Conservation (phyloP, 2,797 vertebrate genomes). For the Pogonophryne albipinna region DNA sequence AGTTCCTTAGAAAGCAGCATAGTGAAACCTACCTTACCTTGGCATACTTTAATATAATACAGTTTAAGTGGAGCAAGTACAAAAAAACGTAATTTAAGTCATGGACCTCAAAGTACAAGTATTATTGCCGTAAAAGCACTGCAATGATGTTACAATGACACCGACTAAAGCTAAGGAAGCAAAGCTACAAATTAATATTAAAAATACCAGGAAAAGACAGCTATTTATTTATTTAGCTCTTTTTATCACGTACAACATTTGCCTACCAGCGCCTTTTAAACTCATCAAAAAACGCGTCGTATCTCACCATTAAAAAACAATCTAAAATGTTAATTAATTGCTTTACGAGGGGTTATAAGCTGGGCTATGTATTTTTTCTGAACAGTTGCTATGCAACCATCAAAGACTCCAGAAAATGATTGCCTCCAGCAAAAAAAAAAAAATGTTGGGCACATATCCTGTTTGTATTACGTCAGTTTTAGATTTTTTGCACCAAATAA, state of each 20-base stretch:
- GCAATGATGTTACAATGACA: background rate
- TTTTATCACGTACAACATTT: background rate
- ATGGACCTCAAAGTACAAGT: background rate
- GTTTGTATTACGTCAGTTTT: background rate
- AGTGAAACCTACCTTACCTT: constrained; percentile 9
- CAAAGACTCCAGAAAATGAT: background rate
- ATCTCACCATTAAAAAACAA: background rate
- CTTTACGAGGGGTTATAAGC: background rate
- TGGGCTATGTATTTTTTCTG: background rate
- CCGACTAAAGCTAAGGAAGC: no score
- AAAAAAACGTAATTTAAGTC: background rate
- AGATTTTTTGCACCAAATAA: background rate
- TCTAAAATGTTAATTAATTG: background rate
- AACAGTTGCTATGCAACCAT: constrained; percentile 4
- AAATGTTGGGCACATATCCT: background rate
- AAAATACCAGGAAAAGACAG: background rate
- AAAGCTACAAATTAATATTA: background rate
- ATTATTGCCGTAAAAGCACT: background rate
- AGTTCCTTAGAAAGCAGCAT: background rate
- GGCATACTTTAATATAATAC: background rate
- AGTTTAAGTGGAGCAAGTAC: background rate
- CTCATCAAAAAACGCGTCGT: background rate
- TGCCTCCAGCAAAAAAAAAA: background rate
- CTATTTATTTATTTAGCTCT: background rate
- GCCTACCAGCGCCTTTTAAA: background rate